phyloP scores from a whole-genome alignment of 92 coral and sea anemone genomes.

The Umimayanthus kanabou region DNA sequence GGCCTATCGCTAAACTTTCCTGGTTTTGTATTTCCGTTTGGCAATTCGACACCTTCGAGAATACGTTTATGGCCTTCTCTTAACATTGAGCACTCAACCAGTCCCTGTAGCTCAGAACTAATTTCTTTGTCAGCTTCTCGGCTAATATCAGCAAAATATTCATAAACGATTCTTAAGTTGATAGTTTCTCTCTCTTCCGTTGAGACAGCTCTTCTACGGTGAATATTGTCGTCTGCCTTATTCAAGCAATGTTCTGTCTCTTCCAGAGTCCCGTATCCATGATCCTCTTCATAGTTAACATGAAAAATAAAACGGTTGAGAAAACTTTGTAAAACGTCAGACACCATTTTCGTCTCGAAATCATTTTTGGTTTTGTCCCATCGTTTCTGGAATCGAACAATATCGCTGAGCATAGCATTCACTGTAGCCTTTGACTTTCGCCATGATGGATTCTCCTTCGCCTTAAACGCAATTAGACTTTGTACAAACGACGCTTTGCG shows the following conservation, averaged over 20 bases:
- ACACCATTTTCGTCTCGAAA: background rate
- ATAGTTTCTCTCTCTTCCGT: conserved; percentile 73
- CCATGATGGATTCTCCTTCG: conserved; percentile 77
- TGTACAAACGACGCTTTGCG: conserved; percentile 49
- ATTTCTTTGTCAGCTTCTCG: conserved; percentile 10
- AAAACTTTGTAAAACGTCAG: conserved; percentile 41
- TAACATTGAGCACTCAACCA: conserved; percentile 28
- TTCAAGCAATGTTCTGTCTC: conserved; percentile 52
- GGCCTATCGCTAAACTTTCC: conserved; percentile 58
- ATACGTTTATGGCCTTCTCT: conserved; percentile 27
- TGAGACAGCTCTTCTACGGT: conserved; percentile 28
- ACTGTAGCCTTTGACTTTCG: conserved; percentile 48
- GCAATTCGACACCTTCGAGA: conserved; percentile 42
- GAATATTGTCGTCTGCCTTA: background rate
- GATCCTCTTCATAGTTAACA: conserved; percentile 76
- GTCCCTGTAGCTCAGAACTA: conserved; percentile 27
- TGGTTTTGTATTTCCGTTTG: conserved; percentile 50
- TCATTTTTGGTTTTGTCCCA: conserved; percentile 31
- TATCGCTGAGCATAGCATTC: conserved; percentile 24
- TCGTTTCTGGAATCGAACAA: conserved; percentile 46
- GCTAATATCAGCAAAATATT: conserved; percentile 30
- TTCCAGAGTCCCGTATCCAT: conserved; percentile 56
- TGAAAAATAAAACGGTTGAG: conserved; percentile 58
- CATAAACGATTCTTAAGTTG: conserved; percentile 65
- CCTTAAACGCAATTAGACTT: conserved; percentile 63